These are phyloP conservation scores for Eledona agricola DNA, from an alignment of 2,888 invertebrate species.

Conservation along the genomic window DNA sequence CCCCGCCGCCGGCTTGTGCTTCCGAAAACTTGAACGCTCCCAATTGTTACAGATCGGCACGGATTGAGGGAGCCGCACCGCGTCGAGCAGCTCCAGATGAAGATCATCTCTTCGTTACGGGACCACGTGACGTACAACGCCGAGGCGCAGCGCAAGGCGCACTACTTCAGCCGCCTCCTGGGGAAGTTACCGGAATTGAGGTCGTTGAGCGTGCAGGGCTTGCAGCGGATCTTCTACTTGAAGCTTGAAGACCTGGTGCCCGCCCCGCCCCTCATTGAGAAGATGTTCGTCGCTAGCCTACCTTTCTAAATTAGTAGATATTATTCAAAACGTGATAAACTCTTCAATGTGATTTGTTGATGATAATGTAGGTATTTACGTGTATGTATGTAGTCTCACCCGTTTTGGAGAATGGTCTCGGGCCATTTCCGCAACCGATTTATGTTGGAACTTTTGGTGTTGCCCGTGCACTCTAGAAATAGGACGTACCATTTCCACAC, in stretches of 20 bases:
- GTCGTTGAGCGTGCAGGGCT: slow-evolving; percentile 90
- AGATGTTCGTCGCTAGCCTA: slow-evolving; percentile 93
- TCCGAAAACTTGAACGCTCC: no score
- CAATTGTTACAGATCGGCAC: slow-evolving; percentile 83
- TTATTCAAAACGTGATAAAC: slow-evolving; percentile 56
- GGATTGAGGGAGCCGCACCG: slow-evolving; percentile 91
- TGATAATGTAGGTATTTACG: slow-evolving; percentile 33
- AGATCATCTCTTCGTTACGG: slow-evolving; percentile 92
- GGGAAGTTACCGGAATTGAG: slow-evolving; percentile 93
- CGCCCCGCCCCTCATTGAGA: slow-evolving; percentile 92
- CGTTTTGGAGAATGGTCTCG: no score
- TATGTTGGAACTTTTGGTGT: slow-evolving; percentile 30
- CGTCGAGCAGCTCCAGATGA: slow-evolving; percentile 95
- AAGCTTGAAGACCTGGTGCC: slow-evolving; percentile 92
- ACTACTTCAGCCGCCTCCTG: slow-evolving; percentile 92
- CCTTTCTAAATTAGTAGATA: slow-evolving; percentile 75
- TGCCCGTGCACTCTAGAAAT: slow-evolving; percentile 26
- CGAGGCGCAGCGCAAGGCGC: slow-evolving; percentile 87
- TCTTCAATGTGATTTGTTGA: slow-evolving; percentile 60
- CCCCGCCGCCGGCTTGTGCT: no score
- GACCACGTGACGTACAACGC: slow-evolving; percentile 96
- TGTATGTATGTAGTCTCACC: slow-evolving; percentile 10
- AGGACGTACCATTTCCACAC: no score
- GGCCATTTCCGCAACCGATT: no score
- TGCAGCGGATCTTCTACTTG: slow-evolving; percentile 93